phyloP scores from a whole-genome alignment of 2,888 invertebrate species.

The Catocala fraxini region DNA sequence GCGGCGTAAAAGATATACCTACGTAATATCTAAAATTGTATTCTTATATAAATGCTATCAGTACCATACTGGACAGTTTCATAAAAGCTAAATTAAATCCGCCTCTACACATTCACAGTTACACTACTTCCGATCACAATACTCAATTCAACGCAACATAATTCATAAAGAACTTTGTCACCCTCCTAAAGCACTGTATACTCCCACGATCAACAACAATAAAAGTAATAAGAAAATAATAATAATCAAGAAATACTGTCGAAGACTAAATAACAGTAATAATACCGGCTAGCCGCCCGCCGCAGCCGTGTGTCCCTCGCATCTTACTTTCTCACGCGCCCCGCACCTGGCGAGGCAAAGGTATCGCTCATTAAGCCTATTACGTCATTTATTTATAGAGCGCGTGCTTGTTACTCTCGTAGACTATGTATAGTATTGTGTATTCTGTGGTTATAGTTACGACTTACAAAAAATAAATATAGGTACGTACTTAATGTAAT shows the following conservation, averaged over 20 bases:
- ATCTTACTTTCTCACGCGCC: conserved; percentile 40
- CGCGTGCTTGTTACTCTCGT: conserved; percentile 36
- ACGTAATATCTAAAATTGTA: too few species aligned
- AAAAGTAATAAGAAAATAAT: conserved; percentile 13
- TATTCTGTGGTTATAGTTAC: too few species aligned
- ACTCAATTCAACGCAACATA: background rate
- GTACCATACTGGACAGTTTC: too few species aligned
- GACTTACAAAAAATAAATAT: too few species aligned
- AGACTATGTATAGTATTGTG: too few species aligned
- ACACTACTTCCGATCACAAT: background rate
- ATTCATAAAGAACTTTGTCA: background rate
- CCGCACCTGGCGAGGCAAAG: conserved; percentile 42
- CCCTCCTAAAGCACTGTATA: background rate
- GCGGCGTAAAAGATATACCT: too few species aligned
- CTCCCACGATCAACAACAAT: conserved; percentile 23
- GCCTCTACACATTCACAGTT: background rate
- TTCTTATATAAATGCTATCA: too few species aligned
- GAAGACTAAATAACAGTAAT: conserved; percentile 27
- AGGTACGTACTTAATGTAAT: too few species aligned
- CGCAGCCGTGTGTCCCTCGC: conserved; percentile 50
- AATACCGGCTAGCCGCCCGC: conserved; percentile 47
- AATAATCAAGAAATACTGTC: conserved; percentile 15
- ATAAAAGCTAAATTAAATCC: too few species aligned
- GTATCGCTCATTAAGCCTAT: conserved; percentile 45
- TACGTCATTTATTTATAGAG: conserved; percentile 39